Evolutionary conservation across 2,113 vertebrate genomes (phyloP), one percentile per base, ranked within the genome.

Genomic region (Halcyon senegalensis): DNA sequence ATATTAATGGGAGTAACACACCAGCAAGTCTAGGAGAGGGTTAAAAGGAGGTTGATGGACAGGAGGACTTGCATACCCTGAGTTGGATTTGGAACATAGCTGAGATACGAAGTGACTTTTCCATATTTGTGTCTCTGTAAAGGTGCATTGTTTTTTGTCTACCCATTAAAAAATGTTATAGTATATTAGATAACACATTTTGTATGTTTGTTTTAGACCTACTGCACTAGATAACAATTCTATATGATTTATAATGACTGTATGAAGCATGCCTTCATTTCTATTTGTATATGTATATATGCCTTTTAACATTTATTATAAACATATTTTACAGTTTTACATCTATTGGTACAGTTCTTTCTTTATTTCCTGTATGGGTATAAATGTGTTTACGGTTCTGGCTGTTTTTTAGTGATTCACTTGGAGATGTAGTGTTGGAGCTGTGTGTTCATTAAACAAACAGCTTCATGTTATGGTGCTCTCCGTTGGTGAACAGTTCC

Each of bases 31-130:
- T 6, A 39, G 21, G 10, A 74, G 16, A 1, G 7, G 15, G 5
- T 10, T 7, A 33, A 35, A 50, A 17, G 35, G 31, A 63, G 5
- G 11, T 30, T 0, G 1, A 80, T 13, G 41, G 72, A 31, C 2
- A 7, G 3, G 11, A 92, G 9, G n/a, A 19, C 25, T 83, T 5
- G 0, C 0, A 1, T 33, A 3, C 6, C 19, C 33, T 20, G 7
- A 53, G 19, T 0, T 74, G 55, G 37, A 43, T 77, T 72, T 67
- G 15, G 37, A 92, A 35, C 7, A 3, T 14, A 20, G 21, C 1
- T 50, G 6, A 89, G 28, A 6, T 15, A 20, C 35, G 25, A 72
- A 44, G 33, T 37, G 12, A 12, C 9, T 83, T 76, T 66, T 46
- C 63, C 31, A 7, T 39, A 13, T 66, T n/a, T 81, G 4, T 68